Percentiles rank a stretch among this genome's conserved stretches.
Conservation (phyloP, 2,888 invertebrate genomes). For the Sphinx pinastri region DNA sequence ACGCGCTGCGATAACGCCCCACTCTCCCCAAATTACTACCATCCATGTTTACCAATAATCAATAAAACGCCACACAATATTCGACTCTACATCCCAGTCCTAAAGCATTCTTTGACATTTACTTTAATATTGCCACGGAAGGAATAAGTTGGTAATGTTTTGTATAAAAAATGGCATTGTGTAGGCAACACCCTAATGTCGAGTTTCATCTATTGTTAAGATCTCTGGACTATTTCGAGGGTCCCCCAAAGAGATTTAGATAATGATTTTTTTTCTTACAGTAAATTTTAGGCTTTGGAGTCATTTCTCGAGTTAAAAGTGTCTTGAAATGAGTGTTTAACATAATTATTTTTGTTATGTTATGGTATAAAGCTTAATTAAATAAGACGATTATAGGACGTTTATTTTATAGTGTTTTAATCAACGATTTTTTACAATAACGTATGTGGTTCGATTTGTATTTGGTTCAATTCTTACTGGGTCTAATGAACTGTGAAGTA, state of each 20-base stretch:
- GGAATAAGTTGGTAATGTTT: slow-evolving; percentile 46
- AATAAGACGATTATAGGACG: too few relatives aligned
- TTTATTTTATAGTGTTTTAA: too few relatives aligned
- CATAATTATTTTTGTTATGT: not conserved
- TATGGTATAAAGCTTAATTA: too few relatives aligned
- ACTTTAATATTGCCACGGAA: slow-evolving; percentile 34
- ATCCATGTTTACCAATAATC: slow-evolving; percentile 42
- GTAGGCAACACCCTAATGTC: slow-evolving; percentile 71
- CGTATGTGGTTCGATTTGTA: too few relatives aligned
- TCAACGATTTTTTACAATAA: too few relatives aligned
- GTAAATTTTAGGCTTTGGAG: slow-evolving; percentile 37
- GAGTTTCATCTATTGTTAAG: slow-evolving; percentile 67
- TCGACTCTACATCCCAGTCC: slow-evolving; percentile 1
- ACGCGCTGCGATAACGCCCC: slow-evolving; percentile 73
- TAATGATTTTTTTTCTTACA: slow-evolving; percentile 47
- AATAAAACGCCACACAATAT: slow-evolving; percentile 28
- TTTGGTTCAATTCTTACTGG: not conserved
- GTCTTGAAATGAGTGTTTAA: slow-evolving; percentile 2
- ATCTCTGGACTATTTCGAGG: slow-evolving; percentile 65
- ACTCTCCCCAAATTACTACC: slow-evolving; percentile 72
- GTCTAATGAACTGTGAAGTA: too few relatives aligned
- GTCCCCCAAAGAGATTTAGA: slow-evolving; percentile 46
- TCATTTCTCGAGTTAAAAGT: slow-evolving; percentile 26
- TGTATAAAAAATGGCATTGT: slow-evolving; percentile 72
- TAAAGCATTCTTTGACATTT: slow-evolving; percentile 34